Base-by-base conservation (phyloP, 35 echinoderm and acorn worm genomes). In the Amphiura filiformis region DNA sequence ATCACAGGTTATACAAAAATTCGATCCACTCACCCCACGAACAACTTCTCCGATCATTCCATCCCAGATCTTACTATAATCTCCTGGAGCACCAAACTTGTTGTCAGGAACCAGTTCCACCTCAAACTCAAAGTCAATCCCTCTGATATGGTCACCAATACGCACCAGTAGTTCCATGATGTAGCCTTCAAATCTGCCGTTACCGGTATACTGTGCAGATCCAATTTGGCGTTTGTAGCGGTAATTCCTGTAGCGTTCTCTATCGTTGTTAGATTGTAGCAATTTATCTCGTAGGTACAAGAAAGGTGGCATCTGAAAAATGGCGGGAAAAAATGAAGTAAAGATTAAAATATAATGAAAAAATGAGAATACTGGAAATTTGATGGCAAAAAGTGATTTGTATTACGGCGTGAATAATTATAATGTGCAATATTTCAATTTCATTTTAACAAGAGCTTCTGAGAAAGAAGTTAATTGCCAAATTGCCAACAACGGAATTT, bases 91-190 rank as follows among this genome's bases (percentile, higher is more conserved):
- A 0, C 92, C 92, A 77, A 86, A 94, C 78, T 90, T 89, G 36
- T 88, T 88, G 32, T 94, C 92, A 39, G 87, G 75, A 0, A 90
- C 92, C 22, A 94, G 42, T 49, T 90, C 87, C 1, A 94, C 87
- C 32, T 94, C 88, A 70, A 86, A 94, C 4, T 94, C 87, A 64
- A 94, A 94, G 83, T 94, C 88, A 35, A 94, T 94, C n/a, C 91
- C 80, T 34, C 86, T 81, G 30, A 93, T 93, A 34, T 36, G 30
- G 34, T 79, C 35, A 38, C 88, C 88, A 26, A 93, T 88, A 70
- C 81, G 34, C n/a, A 70, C 80, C n/a, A 93, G 37, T 0, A 93
- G 80, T 13, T 93, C 91, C 91, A 93, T 93, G 39, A 93, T 88
- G 38, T 88, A 93, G 26, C 91, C 91, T 34, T 93, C 91, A 39